A percentile compares a stretch with the other conserved stretches of the same genome.
Evolutionary conservation across 2,113 vertebrate species (phyloP).

Genomic region (Aptenodytes forsteri): DNA sequence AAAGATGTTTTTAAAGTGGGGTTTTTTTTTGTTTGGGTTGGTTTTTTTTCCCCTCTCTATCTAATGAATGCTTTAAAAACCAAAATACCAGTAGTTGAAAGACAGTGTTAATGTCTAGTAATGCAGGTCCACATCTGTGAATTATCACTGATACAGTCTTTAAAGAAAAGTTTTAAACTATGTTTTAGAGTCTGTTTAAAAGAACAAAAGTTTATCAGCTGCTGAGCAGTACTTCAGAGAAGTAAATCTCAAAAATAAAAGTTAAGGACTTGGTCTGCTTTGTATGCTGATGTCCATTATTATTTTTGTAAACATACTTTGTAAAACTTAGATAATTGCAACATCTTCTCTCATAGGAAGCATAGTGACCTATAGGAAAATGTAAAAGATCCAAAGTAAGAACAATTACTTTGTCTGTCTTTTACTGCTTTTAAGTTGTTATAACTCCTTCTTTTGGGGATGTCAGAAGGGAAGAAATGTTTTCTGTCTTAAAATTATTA

Average conservation of each 20-base stretch:
- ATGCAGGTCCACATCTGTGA: not conserved
- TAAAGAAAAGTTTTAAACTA: not conserved
- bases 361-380: not conserved
- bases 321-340: not conserved
- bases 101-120: not conserved
- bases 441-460: not conserved
- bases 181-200: not conserved
- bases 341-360: not conserved
- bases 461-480: not conserved
- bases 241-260: not conserved
- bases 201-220: not conserved
- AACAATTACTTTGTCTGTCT: not conserved
- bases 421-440: not conserved
- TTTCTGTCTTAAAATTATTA: not conserved
- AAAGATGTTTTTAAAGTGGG: not conserved
- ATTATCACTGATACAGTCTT: not conserved
- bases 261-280: not conserved
- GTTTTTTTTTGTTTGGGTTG: not conserved
- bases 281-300: not conserved
- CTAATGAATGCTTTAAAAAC: not conserved
- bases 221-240: not conserved
- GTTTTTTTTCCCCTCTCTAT: not conserved
- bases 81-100: not conserved
- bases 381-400: not conserved
- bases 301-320: not conserved